These are phyloP conservation scores for Zaprionus bogoriensis DNA, from an alignment of 2,888 invertebrate species.

Conservation along the genomic window DNA sequence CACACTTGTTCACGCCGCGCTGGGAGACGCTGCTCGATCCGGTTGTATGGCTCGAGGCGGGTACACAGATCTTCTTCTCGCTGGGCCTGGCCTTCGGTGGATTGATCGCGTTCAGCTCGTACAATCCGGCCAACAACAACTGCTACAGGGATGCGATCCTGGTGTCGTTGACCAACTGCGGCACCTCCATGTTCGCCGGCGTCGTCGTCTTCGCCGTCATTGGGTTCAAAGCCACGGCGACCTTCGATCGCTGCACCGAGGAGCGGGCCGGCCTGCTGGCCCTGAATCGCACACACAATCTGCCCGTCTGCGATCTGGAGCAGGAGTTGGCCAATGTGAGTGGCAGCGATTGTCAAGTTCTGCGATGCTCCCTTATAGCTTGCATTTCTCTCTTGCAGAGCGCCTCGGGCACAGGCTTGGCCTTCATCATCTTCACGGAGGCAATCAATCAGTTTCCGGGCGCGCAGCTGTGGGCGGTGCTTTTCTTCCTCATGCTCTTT, in stretches of 20 bases:
- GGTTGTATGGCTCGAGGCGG: constrained; percentile 98
- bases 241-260: constrained; percentile 81
- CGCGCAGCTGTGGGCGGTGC: constrained; percentile 96
- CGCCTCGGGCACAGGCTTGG: constrained; percentile 97
- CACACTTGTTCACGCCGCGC: constrained; percentile 95
- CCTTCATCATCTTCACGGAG: constrained; percentile 98
- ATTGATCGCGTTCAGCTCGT: constrained; percentile 95
- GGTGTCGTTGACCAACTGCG: constrained; percentile 95
- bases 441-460: constrained; percentile 99
- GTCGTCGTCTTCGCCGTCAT: constrained; percentile 98
- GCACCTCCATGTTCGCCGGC: constrained; percentile 98
- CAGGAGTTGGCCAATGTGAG: constrained; percentile 94
- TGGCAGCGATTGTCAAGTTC: constrained; percentile 49
- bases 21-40: constrained; percentile 96
- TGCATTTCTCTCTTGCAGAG: constrained; percentile 86
- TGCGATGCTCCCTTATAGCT: not conserved
- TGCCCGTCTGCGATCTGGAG: constrained; percentile 91
- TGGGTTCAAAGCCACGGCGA: constrained; percentile 89
- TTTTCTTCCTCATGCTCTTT: constrained; percentile 98
- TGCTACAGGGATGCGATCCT: constrained; percentile 96
- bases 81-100: constrained; percentile 97
- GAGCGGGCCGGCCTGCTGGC: constrained; percentile 84
- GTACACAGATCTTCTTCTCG: constrained; percentile 98
- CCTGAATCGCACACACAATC: constrained; percentile 86
- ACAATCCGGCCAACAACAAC: constrained; percentile 98